Percentiles rank a stretch among this genome's conserved stretches.
Evolutionary conservation across 2,797 vertebrate genomes (phyloP).

Genomic region (Dendrocincla fuliginosa): DNA sequence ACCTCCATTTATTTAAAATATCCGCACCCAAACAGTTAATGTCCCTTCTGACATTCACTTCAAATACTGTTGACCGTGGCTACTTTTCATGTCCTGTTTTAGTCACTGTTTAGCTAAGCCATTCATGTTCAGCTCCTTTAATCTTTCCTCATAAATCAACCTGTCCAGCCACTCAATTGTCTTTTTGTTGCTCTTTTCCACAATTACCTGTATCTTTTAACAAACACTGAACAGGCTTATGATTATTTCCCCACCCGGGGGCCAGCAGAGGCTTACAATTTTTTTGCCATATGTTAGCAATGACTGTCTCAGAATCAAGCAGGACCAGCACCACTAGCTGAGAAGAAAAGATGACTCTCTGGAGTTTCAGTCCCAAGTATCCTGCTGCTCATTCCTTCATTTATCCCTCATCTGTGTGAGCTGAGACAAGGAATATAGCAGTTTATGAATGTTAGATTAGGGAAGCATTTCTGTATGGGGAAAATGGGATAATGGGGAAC

Average conservation of each 20-base stretch:
- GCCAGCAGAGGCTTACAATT: neutral
- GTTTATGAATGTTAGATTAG: neutral
- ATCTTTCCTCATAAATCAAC: constrained; percentile 71
- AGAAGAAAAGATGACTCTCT: neutral
- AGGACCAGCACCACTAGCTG: neutral
- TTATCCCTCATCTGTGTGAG: neutral
- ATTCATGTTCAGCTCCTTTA: constrained; percentile 62
- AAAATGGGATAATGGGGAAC: neutral
- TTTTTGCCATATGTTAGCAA: neutral
- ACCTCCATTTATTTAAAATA: neutral
- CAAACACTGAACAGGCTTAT: neutral
- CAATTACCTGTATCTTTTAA: constrained; percentile 35
- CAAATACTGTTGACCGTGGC: constrained; percentile 37
- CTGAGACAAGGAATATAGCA: neutral
- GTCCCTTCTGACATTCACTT: constrained; percentile 17
- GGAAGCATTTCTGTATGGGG: neutral
- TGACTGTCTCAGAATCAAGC: neutral
- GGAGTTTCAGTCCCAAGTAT: neutral
- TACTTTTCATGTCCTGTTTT: constrained; percentile 23
- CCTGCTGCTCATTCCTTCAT: neutral
- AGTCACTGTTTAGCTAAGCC: constrained; percentile 50
- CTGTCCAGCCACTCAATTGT: constrained; percentile 44
- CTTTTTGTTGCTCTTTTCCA: constrained; percentile 50
- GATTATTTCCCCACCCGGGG: neutral
- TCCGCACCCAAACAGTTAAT: neutral